Conservation (phyloP, 2,888 invertebrate genomes). For the Drosophila multiciliata region DNA sequence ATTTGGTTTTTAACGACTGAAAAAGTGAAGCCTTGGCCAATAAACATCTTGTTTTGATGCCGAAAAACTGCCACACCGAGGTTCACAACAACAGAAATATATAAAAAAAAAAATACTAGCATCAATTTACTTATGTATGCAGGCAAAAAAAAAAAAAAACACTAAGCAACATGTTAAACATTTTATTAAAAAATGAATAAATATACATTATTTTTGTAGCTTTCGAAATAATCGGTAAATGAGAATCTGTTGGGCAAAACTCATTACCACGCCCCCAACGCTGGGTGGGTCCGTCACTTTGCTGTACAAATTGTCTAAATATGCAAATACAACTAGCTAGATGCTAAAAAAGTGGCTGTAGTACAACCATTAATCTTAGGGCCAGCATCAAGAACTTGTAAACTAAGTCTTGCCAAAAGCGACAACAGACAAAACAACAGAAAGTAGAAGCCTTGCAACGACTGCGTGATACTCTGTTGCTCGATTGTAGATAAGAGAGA, state of each 20-base stretch:
- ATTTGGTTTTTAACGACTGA: conserved; percentile 42
- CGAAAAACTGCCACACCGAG: conserved; percentile 26
- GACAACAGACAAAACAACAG: conserved; percentile 11
- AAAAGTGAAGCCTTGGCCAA: conserved; percentile 25
- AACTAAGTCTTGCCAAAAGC: conserved; percentile 41
- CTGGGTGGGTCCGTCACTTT: conserved; percentile 22
- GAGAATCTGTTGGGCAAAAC: conserved; percentile 46
- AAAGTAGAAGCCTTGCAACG: conserved; percentile 36
- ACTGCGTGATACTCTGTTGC: not conserved
- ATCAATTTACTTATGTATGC: conserved; percentile 56
- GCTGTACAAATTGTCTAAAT: conserved; percentile 27
- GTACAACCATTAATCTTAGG: conserved; percentile 46
- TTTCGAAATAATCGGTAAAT: conserved; percentile 56
- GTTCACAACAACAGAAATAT: conserved; percentile 5
- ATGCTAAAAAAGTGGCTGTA: conserved; percentile 12
- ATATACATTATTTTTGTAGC: conserved; percentile 39
- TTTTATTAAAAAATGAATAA: conserved; percentile 15
- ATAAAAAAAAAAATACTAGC: conserved; percentile 6
- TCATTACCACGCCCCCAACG: conserved; percentile 64
- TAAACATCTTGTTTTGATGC: conserved; percentile 70
- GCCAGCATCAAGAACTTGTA: conserved; percentile 37
- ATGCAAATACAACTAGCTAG: conserved; percentile 32
- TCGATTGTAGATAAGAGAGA: not conserved
- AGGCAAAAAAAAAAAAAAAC: conserved; percentile 47
- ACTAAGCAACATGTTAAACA: conserved; percentile 29